Conservation (phyloP, 2,888 invertebrate species). For the Tinea semifulvella region DNA sequence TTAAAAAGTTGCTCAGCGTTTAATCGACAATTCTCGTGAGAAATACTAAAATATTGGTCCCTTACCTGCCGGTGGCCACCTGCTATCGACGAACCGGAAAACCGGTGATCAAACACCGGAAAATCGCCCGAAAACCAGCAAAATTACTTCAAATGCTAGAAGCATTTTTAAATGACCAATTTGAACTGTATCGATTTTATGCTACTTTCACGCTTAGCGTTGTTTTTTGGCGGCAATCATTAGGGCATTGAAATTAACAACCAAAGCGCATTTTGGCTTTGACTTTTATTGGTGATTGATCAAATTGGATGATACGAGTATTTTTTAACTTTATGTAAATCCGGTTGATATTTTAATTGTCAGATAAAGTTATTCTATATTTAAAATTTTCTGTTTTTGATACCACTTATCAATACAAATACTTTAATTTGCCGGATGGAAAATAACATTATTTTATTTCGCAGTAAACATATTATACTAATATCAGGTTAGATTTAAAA, state of each 20-base stretch:
- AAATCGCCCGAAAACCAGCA: conserved; percentile 54
- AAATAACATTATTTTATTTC: no score
- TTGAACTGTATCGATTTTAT: conserved; percentile 37
- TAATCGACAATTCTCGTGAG: conserved; percentile 53
- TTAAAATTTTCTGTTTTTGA: no score
- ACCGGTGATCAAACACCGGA: conserved; percentile 56
- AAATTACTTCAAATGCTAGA: conserved; percentile 53
- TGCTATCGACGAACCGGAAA: conserved; percentile 56
- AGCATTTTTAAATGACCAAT: conserved; percentile 38
- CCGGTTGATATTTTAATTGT: no score
- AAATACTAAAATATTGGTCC: conserved; percentile 36
- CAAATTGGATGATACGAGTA: background rate
- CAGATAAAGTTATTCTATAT: no score
- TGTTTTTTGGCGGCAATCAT: conserved; percentile 40
- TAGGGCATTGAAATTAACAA: conserved; percentile 54
- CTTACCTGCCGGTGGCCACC: conserved; percentile 49
- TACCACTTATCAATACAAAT: no score
- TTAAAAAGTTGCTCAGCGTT: conserved; percentile 33
- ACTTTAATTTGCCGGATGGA: no score
- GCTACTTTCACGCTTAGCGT: conserved; percentile 47
- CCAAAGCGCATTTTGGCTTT: background rate
- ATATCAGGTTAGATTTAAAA: no score
- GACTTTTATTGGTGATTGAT: background rate
- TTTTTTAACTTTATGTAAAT: no score
- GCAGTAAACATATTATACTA: no score